phyloP scores from a whole-genome alignment of 2,888 invertebrate genomes.

The Terebella lapidaria region DNA sequence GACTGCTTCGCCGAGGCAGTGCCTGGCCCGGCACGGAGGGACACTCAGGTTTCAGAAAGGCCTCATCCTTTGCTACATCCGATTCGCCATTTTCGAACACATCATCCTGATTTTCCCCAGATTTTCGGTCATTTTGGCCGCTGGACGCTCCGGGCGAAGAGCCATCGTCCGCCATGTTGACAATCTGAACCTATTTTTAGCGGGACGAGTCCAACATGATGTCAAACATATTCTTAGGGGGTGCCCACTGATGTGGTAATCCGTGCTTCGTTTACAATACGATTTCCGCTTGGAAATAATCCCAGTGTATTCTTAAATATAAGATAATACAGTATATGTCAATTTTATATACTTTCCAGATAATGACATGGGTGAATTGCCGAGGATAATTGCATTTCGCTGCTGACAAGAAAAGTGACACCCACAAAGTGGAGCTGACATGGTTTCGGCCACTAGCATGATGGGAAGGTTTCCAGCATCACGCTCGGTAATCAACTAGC shows the following conservation, averaged over 20 bases:
- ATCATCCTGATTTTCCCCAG: constrained; percentile 11
- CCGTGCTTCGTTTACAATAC: too few relatives aligned
- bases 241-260: neutral
- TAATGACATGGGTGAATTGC: too few relatives aligned
- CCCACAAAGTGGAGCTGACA: too few relatives aligned
- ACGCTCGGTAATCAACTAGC: too few relatives aligned
- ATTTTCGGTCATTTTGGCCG: neutral
- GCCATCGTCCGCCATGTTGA: constrained; percentile 21
- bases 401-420: too few relatives aligned
- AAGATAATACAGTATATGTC: too few relatives aligned
- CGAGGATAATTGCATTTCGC: too few relatives aligned
- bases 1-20: constrained; percentile 47
- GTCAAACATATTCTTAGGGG: neutral
- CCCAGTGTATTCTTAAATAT: too few relatives aligned
- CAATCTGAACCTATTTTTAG: neutral
- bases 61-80: constrained; percentile 10
- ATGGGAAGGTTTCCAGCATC: too few relatives aligned
- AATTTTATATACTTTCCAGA: too few relatives aligned
- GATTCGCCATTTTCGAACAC: constrained; percentile 24
- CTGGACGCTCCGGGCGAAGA: constrained; percentile 1
- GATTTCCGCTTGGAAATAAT: too few relatives aligned
- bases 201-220: constrained; percentile 1
- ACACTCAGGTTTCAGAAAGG: constrained; percentile 21
- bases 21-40: constrained; percentile 15
- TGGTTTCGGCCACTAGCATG: too few relatives aligned